Evolutionary conservation across 1,140 invertebrate genomes (phyloP), one percentile per base, ranked within the genome.

Genomic region (Dendroctonus valens): DNA sequence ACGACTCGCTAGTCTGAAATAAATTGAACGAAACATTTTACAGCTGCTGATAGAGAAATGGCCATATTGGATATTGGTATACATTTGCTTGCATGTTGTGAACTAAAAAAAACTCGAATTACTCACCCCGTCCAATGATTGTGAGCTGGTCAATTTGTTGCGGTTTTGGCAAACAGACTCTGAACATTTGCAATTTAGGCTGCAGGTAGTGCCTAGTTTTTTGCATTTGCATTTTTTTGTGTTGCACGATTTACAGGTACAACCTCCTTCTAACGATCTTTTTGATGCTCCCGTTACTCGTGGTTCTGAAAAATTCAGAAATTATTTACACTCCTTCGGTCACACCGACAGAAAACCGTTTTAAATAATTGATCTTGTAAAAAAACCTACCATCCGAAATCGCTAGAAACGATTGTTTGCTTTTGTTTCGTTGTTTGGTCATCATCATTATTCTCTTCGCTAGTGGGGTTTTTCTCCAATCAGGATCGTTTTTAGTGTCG

Each of bases 391-490:
- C 9, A 15, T 14, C 64, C 50, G 40, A 58, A 58, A 61, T 5
- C 60, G 41, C 12, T 26, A 59, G 15, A 65, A 55, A 42, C 12
- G 65, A 50, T 14, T 12, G 38, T 6, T 6, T 44, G 7, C 14
- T 11, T 37, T 7, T 44, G 6, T 59, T n/a, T 26, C 37, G 11
- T 60, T 53, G 38, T 12, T 9, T n/a, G 37, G 52, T n/a, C 44
- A 49, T 72, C 53, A 39, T 40, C 14, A 41, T 37, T 46, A 81
- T 65, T 41, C 77, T 74, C 59, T 73, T 78, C 69, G 74, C 84
- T 5, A 86, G 71, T 5, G 87, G 87, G 6, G 87, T 89, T 59
- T 81, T 82, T 12, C 71, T 78, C 89, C 88, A 90, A 73, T 90
- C 88, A 0, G 88, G 87, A 78, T 91, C 88, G 46, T 84, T 82